These are phyloP conservation scores for Asteroscopus sphinx DNA, from an alignment of 2,888 invertebrate genomes.

Conservation along the genomic window DNA sequence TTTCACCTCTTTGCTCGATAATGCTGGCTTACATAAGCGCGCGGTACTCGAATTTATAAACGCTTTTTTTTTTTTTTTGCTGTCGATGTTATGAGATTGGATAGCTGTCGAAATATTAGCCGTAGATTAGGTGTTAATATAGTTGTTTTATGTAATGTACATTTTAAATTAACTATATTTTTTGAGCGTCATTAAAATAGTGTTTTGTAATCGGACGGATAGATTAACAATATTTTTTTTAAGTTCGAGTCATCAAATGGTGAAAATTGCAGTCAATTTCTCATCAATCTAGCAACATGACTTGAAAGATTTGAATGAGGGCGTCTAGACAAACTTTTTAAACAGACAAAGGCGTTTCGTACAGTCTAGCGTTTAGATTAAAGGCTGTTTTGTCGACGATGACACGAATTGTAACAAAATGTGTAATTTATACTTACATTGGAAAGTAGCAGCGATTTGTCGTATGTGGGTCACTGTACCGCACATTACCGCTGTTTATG, in stretches of 20 bases:
- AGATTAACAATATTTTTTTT: conserved; percentile 19
- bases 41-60: conserved; percentile 38
- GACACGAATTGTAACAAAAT: conserved; percentile 59
- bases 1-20: conserved; percentile 64
- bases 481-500: conserved; percentile 67
- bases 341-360: conserved; percentile 39
- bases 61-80: conserved; percentile 32
- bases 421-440: conserved; percentile 66
- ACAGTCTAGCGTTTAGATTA: conserved; percentile 41
- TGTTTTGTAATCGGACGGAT: conserved; percentile 20
- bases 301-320: conserved; percentile 41
- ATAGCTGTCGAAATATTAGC: conserved; percentile 53
- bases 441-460: conserved; percentile 71
- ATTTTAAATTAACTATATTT: conserved; percentile 37
- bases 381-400: conserved; percentile 36
- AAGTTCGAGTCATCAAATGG: conserved; percentile 9
- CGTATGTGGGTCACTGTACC: conserved; percentile 69
- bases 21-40: conserved; percentile 49
- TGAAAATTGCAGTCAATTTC: conserved; percentile 38
- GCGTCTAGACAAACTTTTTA: conserved; percentile 34
- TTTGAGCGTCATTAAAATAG: conserved; percentile 15
- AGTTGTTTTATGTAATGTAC: conserved; percentile 34
- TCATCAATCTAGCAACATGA: conserved; percentile 43
- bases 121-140: conserved; percentile 38
- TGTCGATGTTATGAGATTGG: conserved; percentile 43